Evolutionary conservation across 2,797 vertebrate genomes (phyloP).

Genomic region (Acestrorhynchus altus): DNA sequence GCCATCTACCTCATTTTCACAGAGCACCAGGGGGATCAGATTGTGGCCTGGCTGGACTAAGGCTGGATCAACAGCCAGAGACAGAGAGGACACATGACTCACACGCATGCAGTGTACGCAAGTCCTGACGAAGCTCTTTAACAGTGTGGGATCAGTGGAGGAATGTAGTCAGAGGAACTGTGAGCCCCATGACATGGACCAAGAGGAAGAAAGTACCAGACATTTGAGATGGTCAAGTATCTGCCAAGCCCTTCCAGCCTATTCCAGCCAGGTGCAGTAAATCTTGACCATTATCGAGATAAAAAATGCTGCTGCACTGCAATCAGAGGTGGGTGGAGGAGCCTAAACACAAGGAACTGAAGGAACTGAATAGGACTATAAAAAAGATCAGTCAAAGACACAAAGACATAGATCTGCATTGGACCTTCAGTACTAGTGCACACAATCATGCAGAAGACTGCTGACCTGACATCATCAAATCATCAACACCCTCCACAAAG

Average conservation of each 20-base stretch:
- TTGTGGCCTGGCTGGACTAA: slow-evolving; percentile 12
- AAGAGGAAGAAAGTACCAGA: not conserved
- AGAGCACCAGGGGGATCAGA: slow-evolving; percentile 7
- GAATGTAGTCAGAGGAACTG: slow-evolving; percentile 5
- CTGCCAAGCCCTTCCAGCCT: not conserved
- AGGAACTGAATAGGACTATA: no score
- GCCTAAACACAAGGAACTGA: not conserved
- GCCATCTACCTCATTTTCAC: slow-evolving; percentile 10
- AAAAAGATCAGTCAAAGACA: no score
- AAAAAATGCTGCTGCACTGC: not conserved
- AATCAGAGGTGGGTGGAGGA: not conserved
- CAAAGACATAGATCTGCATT: no score
- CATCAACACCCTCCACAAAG: no score
- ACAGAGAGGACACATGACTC: slow-evolving; percentile 16
- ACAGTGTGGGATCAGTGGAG: not conserved
- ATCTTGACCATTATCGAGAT: not conserved
- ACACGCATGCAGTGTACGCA: not conserved
- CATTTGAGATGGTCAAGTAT: not conserved
- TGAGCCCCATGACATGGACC: not conserved
- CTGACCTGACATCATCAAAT: no score
- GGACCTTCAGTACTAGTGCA: no score
- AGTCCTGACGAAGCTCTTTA: not conserved
- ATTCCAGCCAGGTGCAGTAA: not conserved
- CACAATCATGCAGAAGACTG: no score
- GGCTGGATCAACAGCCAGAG: slow-evolving; percentile 22